A percentile compares a stretch with the other conserved stretches of the same genome.
These are phyloP conservation scores for Actinemys pallida DNA, from an alignment of 2,113 vertebrate species.

Conservation along the genomic window DNA sequence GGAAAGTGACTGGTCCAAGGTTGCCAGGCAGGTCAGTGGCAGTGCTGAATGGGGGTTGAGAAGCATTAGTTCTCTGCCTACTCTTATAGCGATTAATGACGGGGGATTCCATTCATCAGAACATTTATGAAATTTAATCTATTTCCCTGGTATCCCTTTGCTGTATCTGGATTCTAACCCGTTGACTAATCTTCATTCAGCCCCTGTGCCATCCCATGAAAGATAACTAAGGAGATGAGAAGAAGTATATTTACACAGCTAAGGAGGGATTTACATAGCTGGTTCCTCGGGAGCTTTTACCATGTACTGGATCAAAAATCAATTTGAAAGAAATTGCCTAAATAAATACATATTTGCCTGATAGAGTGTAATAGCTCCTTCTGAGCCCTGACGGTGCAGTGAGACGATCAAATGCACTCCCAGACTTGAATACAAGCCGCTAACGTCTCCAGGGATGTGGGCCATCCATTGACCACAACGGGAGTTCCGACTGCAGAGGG, in stretches of 20 bases:
- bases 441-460: not conserved
- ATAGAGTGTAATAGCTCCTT: not conserved
- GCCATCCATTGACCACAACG: not conserved
- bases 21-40: not conserved
- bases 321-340: constrained; percentile 32
- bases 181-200: constrained; percentile 53
- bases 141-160: constrained; percentile 32
- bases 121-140: constrained; percentile 37
- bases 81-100: constrained; percentile 34
- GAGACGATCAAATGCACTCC: not conserved
- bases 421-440: not conserved
- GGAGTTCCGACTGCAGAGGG: not conserved
- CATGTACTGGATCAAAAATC: constrained; percentile 46
- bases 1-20: not conserved
- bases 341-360: constrained; percentile 58
- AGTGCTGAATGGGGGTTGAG: not conserved
- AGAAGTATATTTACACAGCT: constrained; percentile 43
- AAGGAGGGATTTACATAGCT: constrained; percentile 59
- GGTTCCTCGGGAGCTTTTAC: constrained; percentile 39
- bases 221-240: constrained; percentile 50
- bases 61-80: not conserved
- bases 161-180: not conserved
- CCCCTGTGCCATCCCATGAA: not conserved
- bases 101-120: not conserved
- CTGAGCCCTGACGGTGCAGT: not conserved